Evolutionary conservation across 2,113 vertebrate species (phyloP).

Genomic region (Ranitomeya imitator): DNA sequence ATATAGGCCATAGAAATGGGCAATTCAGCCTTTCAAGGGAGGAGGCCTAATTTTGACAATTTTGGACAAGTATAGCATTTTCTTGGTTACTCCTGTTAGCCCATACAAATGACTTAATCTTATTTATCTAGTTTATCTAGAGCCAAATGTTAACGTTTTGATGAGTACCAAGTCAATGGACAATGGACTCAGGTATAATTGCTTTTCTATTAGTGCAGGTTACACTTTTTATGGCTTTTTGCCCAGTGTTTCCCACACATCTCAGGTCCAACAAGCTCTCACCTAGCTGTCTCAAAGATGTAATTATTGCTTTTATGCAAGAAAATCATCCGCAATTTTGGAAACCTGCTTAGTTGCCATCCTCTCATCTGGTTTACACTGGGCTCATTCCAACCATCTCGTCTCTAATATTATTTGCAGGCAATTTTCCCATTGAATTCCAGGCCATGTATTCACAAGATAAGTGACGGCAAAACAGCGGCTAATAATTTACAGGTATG

Average conservation of each 20-base stretch:
- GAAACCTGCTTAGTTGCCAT: neutral
- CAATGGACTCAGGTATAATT: neutral
- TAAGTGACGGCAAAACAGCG: constrained; percentile 12
- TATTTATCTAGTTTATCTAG: neutral
- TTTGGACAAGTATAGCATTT: neutral
- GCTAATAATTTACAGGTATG: constrained; percentile 44
- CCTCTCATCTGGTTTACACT: neutral
- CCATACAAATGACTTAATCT: neutral
- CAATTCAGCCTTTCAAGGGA: neutral
- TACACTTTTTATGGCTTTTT: neutral
- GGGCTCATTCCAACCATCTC: neutral
- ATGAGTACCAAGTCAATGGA: neutral
- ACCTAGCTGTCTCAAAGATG: neutral
- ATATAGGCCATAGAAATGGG: too few relatives aligned
- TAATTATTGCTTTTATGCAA: constrained; percentile 6
- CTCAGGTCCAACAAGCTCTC: neutral
- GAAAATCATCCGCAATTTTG: constrained; percentile 2
- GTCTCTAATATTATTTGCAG: constrained; percentile 7
- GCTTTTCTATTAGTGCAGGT: neutral
- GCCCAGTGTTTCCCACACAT: neutral
- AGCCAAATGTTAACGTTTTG: neutral
- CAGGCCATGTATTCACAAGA: constrained; percentile 4
- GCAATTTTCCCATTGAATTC: constrained; percentile 15
- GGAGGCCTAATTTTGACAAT: neutral
- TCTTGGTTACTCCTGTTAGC: neutral